phyloP scores from a whole-genome alignment of 2,113 vertebrate species.

The Microtus ochrogaster region DNA sequence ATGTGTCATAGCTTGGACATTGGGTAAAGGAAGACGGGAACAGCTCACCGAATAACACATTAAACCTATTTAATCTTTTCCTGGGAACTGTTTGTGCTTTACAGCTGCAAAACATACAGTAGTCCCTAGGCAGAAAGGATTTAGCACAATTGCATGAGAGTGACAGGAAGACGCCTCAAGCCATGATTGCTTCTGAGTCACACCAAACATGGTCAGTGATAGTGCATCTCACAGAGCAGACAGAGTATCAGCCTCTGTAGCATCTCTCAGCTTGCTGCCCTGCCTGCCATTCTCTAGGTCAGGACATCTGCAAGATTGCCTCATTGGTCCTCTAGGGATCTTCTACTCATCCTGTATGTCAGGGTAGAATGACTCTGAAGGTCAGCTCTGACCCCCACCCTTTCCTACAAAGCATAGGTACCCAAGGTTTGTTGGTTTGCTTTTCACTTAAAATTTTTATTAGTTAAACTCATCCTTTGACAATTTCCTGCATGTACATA shows the following conservation, averaged over 20 bases:
- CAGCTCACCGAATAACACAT: constrained; percentile 46
- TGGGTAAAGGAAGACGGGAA: constrained; percentile 44
- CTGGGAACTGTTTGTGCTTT: constrained; percentile 38
- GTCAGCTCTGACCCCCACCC: background rate
- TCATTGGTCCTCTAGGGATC: background rate
- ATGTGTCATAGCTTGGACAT: background rate
- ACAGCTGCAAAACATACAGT: constrained; percentile 56
- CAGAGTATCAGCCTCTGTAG: background rate
- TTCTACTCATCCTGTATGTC: background rate
- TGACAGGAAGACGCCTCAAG: background rate
- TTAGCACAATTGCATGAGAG: background rate
- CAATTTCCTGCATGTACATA: background rate
- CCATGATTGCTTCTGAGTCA: background rate
- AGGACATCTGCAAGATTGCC: background rate
- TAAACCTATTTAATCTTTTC: constrained; percentile 64
- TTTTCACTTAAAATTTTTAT: background rate
- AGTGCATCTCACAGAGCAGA: background rate
- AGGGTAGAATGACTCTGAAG: background rate
- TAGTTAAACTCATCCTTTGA: background rate
- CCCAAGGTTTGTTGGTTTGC: background rate
- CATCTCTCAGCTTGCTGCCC: background rate
- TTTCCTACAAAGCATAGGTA: background rate
- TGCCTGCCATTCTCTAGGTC: background rate
- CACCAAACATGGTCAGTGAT: background rate
- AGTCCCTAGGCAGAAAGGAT: background rate